A percentile compares a stretch with the other conserved stretches of the same genome.
Evolutionary conservation across 2,888 invertebrate species (phyloP).

Genomic region (Drosophila setosimentum): DNA sequence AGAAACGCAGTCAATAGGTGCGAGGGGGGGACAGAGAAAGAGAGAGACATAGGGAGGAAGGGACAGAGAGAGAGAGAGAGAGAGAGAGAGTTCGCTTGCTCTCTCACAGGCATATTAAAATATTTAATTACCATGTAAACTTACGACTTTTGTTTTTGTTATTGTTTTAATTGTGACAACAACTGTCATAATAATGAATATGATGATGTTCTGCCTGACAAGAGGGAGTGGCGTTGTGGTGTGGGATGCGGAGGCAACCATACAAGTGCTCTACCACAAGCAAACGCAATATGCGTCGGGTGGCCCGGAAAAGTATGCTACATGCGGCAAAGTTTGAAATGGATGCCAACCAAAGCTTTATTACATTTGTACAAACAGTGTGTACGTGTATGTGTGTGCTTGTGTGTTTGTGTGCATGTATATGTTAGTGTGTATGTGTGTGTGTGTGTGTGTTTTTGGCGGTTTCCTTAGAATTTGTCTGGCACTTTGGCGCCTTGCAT

Average conservation of each 20-base stretch:
- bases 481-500: slow-evolving; percentile 65
- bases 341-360: slow-evolving; percentile 73
- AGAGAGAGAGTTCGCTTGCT: neutral
- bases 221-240: neutral
- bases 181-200: slow-evolving; percentile 82
- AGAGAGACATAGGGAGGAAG: no score
- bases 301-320: slow-evolving; percentile 57
- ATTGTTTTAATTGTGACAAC: slow-evolving; percentile 81
- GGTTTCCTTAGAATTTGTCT: slow-evolving; percentile 75
- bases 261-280: slow-evolving; percentile 12
- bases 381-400: slow-evolving; percentile 9
- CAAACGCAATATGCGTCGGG: slow-evolving; percentile 54
- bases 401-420: slow-evolving; percentile 15
- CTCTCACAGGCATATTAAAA: slow-evolving; percentile 76
- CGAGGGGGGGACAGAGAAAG: neutral
- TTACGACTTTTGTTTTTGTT: slow-evolving; percentile 80
- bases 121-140: slow-evolving; percentile 83
- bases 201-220: slow-evolving; percentile 72
- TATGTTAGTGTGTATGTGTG: slow-evolving; percentile 28
- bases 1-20: slow-evolving; percentile 37
- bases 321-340: slow-evolving; percentile 54
- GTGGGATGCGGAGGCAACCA: slow-evolving; percentile 4
- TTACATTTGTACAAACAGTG: slow-evolving; percentile 59
- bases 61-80: neutral
- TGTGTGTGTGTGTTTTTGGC: slow-evolving; percentile 46